Base-by-base conservation (phyloP, 2,888 invertebrate species). In the Sturmia bella region DNA sequence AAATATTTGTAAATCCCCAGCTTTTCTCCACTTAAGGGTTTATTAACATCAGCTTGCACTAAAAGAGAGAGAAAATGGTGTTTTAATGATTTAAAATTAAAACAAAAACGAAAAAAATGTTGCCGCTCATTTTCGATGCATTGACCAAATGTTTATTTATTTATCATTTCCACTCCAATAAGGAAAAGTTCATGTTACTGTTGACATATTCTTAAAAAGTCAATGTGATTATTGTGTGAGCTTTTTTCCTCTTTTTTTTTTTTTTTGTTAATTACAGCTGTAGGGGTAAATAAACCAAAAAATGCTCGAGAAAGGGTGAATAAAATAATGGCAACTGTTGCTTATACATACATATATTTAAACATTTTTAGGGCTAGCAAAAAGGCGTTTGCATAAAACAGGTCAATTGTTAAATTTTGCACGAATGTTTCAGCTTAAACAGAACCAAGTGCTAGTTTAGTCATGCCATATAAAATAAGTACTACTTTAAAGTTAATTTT, bases 1-100 rank as follows among this genome's bases (percentile, higher is more conserved):
- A 59, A 64, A 78, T 78, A 69, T 69, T 76, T 76, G 37, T 24
- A 59, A 56, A 61, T 27, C 45, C 13, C 39, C 68, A 73, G 15
- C 5, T 27, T 27, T 52, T 37, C 15, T 21, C 15, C 13, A 11
- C 21, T 39, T 45, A 21, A 69, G 52, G 59, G 76, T 52, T 75
- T 52, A 76, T 48, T 61, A 43, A 61, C 68, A 61, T 37, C 32
- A 45, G 19, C 37, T 43, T 15, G 6, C 19, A 9, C 27, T n/a
- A n/a, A n/a, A n/a, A n/a, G n/a, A n/a, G n/a, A n/a, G n/a, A n/a
- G n/a, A n/a, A n/a, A n/a, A n/a, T n/a, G n/a, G n/a, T n/a, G n/a
- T n/a, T 24, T 50, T 59, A 4, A 59, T 2, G 15, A 21, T 56
- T 45, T 13, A 27, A 32, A 32, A 32, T 4, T 4, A 27, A 27